Evolutionary conservation across 1,140 invertebrate genomes (phyloP).

Genomic region (Neocloeon triangulifer): DNA sequence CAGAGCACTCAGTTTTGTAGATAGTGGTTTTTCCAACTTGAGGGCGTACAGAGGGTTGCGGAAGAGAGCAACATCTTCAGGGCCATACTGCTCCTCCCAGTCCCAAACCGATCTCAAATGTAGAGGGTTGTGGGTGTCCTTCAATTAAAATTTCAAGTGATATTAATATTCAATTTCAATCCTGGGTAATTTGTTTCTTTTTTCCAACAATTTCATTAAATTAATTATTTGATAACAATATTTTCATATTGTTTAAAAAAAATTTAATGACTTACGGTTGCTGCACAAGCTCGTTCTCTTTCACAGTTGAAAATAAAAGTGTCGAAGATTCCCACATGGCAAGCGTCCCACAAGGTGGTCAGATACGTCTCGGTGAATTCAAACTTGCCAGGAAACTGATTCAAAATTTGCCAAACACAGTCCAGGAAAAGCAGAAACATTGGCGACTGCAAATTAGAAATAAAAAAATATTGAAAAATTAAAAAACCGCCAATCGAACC

Average conservation of each 20-base stretch:
- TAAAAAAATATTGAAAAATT: slow-evolving; percentile 8
- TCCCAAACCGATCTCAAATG: slow-evolving; percentile 57
- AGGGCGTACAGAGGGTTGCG: slow-evolving; percentile 46
- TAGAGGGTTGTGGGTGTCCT: slow-evolving; percentile 27
- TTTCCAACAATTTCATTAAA: too few species aligned
- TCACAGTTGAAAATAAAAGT: slow-evolving; percentile 81
- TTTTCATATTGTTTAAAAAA: too few species aligned
- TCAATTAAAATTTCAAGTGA: slow-evolving; percentile 6
- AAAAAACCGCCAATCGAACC: slow-evolving; percentile 11
- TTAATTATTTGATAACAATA: too few species aligned
- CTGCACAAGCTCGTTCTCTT: slow-evolving; percentile 34
- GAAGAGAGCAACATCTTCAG: slow-evolving; percentile 53
- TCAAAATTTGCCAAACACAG: slow-evolving; percentile 74
- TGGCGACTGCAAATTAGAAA: slow-evolving; percentile 34
- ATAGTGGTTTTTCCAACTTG: not conserved
- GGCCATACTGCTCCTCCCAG: slow-evolving; percentile 52
- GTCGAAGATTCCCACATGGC: slow-evolving; percentile 68
- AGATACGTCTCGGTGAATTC: slow-evolving; percentile 86
- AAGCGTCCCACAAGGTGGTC: slow-evolving; percentile 72
- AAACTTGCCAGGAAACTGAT: slow-evolving; percentile 70
- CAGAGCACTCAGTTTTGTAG: slow-evolving; percentile 6
- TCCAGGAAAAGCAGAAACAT: slow-evolving; percentile 80
- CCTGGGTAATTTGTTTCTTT: too few species aligned
- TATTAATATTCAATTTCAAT: slow-evolving; percentile 1
- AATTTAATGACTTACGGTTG: slow-evolving; percentile 18